Conservation (phyloP, 1,140 invertebrate species). For the Brachionus manjavacas region DNA sequence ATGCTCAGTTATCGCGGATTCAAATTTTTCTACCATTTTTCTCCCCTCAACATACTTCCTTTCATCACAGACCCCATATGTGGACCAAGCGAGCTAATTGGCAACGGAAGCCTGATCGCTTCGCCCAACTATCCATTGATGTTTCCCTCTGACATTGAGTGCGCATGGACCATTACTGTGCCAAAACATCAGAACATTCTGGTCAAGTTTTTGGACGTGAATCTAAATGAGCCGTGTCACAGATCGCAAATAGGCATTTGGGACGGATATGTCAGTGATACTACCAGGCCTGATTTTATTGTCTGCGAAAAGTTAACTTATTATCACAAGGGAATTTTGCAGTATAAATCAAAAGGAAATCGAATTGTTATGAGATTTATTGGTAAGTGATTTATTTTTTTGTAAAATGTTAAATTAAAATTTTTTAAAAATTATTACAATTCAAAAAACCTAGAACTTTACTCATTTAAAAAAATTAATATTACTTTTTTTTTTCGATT, state of each 20-base stretch:
- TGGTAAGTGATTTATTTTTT: neutral
- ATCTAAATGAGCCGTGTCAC: conserved; percentile 19
- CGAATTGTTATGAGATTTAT: conserved; percentile 17
- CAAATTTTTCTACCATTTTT: conserved; percentile 34
- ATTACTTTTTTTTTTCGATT: no score
- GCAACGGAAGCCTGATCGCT: conserved; percentile 14
- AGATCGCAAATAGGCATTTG: neutral
- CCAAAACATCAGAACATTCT: conserved; percentile 16
- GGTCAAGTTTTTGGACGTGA: conserved; percentile 33
- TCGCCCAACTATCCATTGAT: conserved; percentile 36
- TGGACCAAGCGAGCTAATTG: conserved; percentile 30
- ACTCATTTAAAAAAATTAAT: no score
- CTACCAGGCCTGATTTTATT: conserved; percentile 3
- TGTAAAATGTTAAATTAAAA: neutral
- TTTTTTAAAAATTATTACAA: no score
- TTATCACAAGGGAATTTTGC: conserved; percentile 21
- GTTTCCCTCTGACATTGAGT: conserved; percentile 22
- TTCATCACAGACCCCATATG: conserved; percentile 25
- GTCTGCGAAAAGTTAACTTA: conserved; percentile 39
- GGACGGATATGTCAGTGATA: conserved; percentile 33
- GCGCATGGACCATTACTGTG: conserved; percentile 38
- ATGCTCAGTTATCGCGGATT: conserved; percentile 33
- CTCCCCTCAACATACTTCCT: conserved; percentile 18
- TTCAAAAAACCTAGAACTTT: no score
- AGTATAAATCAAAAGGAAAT: conserved; percentile 27